These are phyloP conservation scores for Ceyx cyanopectus DNA, from an alignment of 2,113 vertebrate genomes.

Conservation along the genomic window DNA sequence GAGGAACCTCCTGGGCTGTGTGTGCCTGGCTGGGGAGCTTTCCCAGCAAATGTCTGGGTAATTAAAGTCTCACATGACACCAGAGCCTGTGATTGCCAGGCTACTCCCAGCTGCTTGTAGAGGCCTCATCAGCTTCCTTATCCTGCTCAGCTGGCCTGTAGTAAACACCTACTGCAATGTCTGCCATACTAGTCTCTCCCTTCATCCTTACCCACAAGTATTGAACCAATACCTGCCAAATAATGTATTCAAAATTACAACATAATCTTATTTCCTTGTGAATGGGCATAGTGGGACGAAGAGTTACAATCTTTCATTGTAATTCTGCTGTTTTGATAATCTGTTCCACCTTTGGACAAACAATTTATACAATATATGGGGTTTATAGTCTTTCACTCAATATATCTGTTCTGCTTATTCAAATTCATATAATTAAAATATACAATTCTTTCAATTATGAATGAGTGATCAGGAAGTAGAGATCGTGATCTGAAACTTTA, in stretches of 20 bases:
- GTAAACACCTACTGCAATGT: too few relatives aligned
- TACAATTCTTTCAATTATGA: not conserved
- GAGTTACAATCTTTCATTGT: not conserved
- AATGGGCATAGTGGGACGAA: not conserved
- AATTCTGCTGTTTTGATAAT: not conserved
- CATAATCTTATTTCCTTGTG: not conserved
- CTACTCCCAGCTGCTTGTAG: too few relatives aligned
- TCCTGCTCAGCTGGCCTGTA: too few relatives aligned
- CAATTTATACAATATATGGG: accelerated
- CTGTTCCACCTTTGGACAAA: not conserved
- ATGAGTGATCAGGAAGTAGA: not conserved
- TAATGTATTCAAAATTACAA: not conserved
- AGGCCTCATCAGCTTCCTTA: too few relatives aligned
- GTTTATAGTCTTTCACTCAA: not conserved
- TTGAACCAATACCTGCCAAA: not conserved
- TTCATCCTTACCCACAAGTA: too few relatives aligned
- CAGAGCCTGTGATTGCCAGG: too few relatives aligned
- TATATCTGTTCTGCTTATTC: not conserved
- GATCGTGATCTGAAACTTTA: not conserved
- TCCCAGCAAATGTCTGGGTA: too few relatives aligned
- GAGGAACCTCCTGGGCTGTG: too few relatives aligned
- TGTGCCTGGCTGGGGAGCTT: too few relatives aligned
- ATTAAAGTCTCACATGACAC: too few relatives aligned
- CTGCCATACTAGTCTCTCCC: too few relatives aligned
- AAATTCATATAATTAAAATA: not conserved